phyloP scores from a whole-genome alignment of 2,797 vertebrate genomes.

The Aldrovandia affinis region DNA sequence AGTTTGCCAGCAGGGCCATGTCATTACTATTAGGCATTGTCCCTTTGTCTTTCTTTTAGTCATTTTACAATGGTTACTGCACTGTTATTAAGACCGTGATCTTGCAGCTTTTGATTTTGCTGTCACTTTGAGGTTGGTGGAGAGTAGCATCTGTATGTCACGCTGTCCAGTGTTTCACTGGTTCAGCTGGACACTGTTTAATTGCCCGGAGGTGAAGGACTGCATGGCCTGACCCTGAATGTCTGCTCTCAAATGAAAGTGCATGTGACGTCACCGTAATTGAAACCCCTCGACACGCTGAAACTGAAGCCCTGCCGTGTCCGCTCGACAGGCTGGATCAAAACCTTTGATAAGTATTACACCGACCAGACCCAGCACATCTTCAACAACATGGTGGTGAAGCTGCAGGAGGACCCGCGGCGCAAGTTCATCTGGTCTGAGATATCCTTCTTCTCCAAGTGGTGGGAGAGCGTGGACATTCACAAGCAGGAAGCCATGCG shows the following conservation, averaged over 20 bases:
- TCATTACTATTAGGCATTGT: neutral
- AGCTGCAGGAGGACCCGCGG: constrained; percentile 90
- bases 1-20: neutral
- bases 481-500: constrained; percentile 88
- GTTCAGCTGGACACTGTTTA: neutral
- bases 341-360: constrained; percentile 99
- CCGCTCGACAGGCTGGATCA: constrained; percentile 87
- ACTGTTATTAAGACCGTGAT: neutral
- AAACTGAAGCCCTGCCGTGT: too few relatives aligned
- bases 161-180: neutral
- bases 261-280: constrained; percentile 23
- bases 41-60: neutral
- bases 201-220: neutral
- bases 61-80: neutral
- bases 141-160: neutral
- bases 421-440: constrained; percentile 98
- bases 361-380: constrained; percentile 96
- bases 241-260: neutral
- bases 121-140: neutral
- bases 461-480: constrained; percentile 91
- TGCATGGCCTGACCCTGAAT: neutral
- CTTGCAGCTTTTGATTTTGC: neutral
- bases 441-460: constrained; percentile 94
- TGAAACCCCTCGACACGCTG: neutral
- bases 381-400: constrained; percentile 94